Conservation (phyloP, 2,113 vertebrate species). For the Maylandia zebra region DNA sequence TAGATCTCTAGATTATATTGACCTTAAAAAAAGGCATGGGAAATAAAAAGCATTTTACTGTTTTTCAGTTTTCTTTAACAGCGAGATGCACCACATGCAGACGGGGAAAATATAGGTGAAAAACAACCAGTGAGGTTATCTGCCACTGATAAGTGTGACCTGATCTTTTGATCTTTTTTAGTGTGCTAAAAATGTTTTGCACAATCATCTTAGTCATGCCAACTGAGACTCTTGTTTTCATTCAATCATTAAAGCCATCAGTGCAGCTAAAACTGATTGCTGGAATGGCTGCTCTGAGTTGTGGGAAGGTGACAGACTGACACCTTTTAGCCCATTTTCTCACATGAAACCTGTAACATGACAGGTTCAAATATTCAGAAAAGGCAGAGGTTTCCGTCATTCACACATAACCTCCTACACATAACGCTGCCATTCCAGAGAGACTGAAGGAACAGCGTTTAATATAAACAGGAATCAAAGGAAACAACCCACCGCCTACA, state of each 20-base stretch:
- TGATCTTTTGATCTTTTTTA: background rate
- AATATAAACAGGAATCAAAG: background rate
- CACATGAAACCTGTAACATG: conserved; percentile 7
- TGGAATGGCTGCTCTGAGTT: background rate
- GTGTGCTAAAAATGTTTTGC: background rate
- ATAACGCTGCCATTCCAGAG: background rate
- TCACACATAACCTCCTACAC: conserved; percentile 24
- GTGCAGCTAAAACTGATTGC: background rate
- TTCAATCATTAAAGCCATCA: background rate
- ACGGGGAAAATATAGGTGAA: background rate
- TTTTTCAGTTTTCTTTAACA: background rate
- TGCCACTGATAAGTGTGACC: background rate
- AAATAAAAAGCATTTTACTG: background rate
- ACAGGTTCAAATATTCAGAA: background rate
- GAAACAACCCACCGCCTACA: background rate
- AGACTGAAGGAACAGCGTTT: background rate
- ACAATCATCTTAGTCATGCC: background rate
- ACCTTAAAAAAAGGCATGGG: background rate
- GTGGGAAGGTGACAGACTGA: background rate
- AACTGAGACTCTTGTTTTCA: background rate
- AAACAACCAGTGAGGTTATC: background rate
- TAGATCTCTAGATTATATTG: background rate
- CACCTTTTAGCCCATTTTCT: background rate
- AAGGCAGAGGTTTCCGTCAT: background rate
- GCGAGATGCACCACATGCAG: background rate